These are phyloP conservation scores for Carpatolechia fugitivella DNA, from an alignment of 2,888 invertebrate genomes.

Conservation along the genomic window DNA sequence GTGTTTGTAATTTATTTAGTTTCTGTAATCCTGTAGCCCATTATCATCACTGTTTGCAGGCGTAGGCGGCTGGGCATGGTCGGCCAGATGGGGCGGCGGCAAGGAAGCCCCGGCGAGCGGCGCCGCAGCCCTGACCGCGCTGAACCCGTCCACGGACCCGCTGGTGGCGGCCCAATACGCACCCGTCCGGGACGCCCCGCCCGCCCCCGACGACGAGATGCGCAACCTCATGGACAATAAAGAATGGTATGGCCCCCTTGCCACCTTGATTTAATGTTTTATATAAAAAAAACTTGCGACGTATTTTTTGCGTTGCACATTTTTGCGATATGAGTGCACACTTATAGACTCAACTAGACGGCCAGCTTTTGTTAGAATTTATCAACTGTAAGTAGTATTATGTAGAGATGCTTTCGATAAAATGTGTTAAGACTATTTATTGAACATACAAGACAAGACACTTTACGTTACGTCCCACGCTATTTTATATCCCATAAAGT, in stretches of 20 bases:
- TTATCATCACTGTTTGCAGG: no score
- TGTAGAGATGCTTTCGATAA: no score
- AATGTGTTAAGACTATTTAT: no score
- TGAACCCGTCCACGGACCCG: constrained; percentile 88
- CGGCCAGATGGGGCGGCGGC: constrained; percentile 67
- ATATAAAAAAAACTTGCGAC: no score
- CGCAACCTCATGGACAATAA: constrained; percentile 88
- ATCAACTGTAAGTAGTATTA: no score
- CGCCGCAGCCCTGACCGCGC: constrained; percentile 79
- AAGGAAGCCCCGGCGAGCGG: constrained; percentile 75
- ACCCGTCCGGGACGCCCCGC: constrained; percentile 86
- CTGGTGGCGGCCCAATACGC: constrained; percentile 87
- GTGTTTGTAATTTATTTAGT: no score
- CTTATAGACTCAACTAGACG: no score
- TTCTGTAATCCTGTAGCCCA: no score
- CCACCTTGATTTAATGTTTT: no score
- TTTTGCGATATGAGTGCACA: no score
- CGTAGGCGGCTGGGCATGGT: constrained; percentile 66
- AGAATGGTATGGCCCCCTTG: constrained; percentile 79
- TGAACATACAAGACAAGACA: neutral
- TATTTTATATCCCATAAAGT: neutral
- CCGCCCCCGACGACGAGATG: constrained; percentile 83
- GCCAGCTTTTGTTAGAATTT: no score
- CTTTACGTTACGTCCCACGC: neutral
- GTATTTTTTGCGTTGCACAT: no score